Evolutionary conservation across 2,113 vertebrate species (phyloP).

Genomic region (Terrapene triunguis): DNA sequence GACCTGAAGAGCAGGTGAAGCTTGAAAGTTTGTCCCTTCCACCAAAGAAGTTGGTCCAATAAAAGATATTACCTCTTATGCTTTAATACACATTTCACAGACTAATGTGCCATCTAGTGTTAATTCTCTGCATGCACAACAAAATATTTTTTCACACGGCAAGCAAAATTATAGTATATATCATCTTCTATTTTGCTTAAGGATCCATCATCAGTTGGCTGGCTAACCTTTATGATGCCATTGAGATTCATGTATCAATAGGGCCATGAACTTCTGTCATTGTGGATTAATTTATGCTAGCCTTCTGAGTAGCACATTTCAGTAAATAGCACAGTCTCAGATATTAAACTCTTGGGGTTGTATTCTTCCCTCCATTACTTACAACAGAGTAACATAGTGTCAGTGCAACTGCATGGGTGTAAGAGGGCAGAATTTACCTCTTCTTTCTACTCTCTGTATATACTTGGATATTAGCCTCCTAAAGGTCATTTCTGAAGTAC

Average conservation of each 20-base stretch:
- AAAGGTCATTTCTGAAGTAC: neutral
- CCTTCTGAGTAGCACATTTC: rapidly evolving
- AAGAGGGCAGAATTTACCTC: neutral
- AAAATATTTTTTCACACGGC: neutral
- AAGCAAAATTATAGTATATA: neutral
- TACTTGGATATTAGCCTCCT: neutral
- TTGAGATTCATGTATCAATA: neutral
- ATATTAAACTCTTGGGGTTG: neutral
- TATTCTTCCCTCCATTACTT: neutral
- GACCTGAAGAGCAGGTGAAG: neutral
- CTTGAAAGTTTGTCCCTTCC: neutral
- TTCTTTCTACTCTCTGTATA: neutral
- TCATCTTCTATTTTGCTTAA: neutral
- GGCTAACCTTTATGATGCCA: neutral
- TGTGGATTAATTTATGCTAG: neutral
- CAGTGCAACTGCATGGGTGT: neutral
- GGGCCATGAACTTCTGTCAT: neutral
- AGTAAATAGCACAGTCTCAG: neutral
- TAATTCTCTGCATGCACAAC: neutral
- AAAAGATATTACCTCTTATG: neutral
- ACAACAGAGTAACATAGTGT: neutral
- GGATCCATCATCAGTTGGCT: neutral
- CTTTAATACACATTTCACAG: neutral
- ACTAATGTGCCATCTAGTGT: constrained; percentile 62
- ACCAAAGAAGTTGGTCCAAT: neutral